These are phyloP conservation scores for Uloborus diversus DNA, from an alignment of 1,140 invertebrate species.

Conservation along the genomic window DNA sequence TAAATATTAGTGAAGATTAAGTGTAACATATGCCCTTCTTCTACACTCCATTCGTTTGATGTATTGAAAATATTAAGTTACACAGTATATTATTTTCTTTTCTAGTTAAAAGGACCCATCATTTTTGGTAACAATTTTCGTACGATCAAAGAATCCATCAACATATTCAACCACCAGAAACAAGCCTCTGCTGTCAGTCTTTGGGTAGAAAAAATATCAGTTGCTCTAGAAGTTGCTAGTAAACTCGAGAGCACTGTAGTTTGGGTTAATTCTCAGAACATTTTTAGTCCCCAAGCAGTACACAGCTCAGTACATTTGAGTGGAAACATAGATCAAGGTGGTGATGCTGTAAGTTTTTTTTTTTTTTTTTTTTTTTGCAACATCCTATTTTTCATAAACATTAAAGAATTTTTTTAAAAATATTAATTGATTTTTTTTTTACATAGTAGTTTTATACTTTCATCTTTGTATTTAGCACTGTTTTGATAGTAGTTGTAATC, in stretches of 20 bases:
- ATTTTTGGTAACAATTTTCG: slow-evolving; percentile 70
- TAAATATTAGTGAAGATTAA: too few relatives aligned
- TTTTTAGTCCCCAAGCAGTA: slow-evolving; percentile 68
- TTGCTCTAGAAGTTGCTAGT: slow-evolving; percentile 70
- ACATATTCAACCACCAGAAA: slow-evolving; percentile 70
- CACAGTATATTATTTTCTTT: too few relatives aligned
- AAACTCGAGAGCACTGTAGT: slow-evolving; percentile 69
- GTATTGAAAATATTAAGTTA: too few relatives aligned
- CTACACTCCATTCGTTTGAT: too few relatives aligned
- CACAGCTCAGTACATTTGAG: slow-evolving; percentile 69
- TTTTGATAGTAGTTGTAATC: too few relatives aligned
- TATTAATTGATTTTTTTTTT: too few relatives aligned
- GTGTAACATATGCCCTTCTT: too few relatives aligned
- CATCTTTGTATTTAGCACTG: too few relatives aligned
- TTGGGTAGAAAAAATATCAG: slow-evolving; percentile 71
- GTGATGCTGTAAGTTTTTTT: slow-evolving; percentile 64
- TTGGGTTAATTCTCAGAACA: slow-evolving; percentile 72
- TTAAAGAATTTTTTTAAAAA: too few relatives aligned
- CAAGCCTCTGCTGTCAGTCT: slow-evolving; percentile 69
- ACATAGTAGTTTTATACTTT: too few relatives aligned
- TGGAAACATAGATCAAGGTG: slow-evolving; percentile 66
- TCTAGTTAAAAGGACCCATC: slow-evolving; percentile 68
- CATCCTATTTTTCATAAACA: too few relatives aligned
- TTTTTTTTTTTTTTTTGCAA: too few relatives aligned
- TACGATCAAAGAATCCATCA: slow-evolving; percentile 71